Evolutionary conservation across 2,113 vertebrate species (phyloP).

Genomic region (Clinocottus analis): DNA sequence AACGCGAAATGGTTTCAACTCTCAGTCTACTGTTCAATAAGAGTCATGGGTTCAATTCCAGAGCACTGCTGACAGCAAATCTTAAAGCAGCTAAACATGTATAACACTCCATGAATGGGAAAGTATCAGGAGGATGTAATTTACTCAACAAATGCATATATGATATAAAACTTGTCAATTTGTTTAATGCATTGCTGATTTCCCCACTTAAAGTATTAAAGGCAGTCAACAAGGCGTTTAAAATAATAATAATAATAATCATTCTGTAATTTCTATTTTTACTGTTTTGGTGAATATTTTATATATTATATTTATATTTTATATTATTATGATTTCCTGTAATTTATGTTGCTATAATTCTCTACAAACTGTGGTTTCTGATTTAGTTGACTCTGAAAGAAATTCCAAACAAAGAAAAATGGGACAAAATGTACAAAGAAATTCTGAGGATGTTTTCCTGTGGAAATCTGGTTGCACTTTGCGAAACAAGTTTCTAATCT

Average conservation of each 20-base stretch:
- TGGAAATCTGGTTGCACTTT: too few species aligned
- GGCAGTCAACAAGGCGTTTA: neutral
- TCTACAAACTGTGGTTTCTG: neutral
- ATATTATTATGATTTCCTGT: neutral
- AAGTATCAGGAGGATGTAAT: neutral
- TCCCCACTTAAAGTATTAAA: neutral
- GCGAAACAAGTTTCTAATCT: too few species aligned
- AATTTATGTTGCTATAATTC: neutral
- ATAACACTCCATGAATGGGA: neutral
- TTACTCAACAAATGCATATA: neutral
- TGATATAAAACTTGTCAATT: neutral
- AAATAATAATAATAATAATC: too few species aligned
- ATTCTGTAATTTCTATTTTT: neutral
- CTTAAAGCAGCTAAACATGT: neutral
- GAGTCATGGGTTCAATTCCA: neutral
- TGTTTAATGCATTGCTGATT: neutral
- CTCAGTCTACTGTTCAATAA: neutral
- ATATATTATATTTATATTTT: too few species aligned
- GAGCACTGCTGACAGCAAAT: neutral
- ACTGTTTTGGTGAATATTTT: neutral
- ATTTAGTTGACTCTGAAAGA: neutral
- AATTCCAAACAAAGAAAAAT: neutral
- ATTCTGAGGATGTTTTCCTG: neutral
- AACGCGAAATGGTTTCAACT: neutral
- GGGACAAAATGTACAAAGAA: neutral